These are phyloP conservation scores for Drosophila pallidifrons DNA, from an alignment of 1,140 invertebrate species.

Conservation along the genomic window DNA sequence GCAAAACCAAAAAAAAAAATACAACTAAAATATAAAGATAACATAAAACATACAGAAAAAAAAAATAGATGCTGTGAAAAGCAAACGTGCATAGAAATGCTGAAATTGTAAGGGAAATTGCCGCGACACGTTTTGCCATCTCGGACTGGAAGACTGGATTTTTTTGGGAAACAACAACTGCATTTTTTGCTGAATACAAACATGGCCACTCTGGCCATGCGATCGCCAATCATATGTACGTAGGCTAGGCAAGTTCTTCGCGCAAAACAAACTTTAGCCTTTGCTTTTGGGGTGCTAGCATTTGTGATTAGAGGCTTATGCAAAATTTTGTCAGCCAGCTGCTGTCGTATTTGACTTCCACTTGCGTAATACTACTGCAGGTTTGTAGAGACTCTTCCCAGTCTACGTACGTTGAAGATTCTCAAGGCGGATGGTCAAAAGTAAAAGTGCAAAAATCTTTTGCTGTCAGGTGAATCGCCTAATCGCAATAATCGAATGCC, in stretches of 20 bases:
- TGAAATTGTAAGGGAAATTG: conserved; percentile 74
- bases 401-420: conserved; percentile 32
- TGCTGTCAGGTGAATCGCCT: conserved; percentile 41
- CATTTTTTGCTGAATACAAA: conserved; percentile 52
- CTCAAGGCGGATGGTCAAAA: conserved; percentile 52
- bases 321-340: conserved; percentile 53
- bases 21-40: conserved; percentile 19
- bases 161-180: conserved; percentile 26
- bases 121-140: conserved; percentile 74
- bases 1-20: conserved; percentile 35
- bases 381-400: conserved; percentile 32
- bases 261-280: conserved; percentile 69
- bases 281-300: conserved; percentile 61
- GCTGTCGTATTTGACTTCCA: conserved; percentile 22
- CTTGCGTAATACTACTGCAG: conserved; percentile 56
- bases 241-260: conserved; percentile 50
- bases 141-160: conserved; percentile 38
- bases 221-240: background rate
- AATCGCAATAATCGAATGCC: conserved; percentile 38
- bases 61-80: conserved; percentile 42
- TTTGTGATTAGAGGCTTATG: conserved; percentile 54
- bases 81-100: conserved; percentile 62
- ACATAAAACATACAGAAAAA: conserved; percentile 5
- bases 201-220: conserved; percentile 32
- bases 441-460: conserved; percentile 62